phyloP scores from a whole-genome alignment of 2,113 vertebrate species.

The Tauraco erythrolophus region DNA sequence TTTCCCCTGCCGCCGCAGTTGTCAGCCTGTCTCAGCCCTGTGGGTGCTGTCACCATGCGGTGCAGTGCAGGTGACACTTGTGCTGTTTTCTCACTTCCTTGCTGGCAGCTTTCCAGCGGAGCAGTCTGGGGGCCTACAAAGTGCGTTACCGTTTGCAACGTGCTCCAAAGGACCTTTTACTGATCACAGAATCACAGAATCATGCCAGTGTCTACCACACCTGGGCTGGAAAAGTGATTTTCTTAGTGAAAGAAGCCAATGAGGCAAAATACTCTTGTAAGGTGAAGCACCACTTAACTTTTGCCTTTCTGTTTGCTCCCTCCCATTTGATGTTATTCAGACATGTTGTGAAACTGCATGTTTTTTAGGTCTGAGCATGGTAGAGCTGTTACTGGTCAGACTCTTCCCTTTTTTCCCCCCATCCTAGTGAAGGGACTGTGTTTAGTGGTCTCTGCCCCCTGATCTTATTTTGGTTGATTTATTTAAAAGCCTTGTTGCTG shows the following conservation, averaged over 20 bases:
- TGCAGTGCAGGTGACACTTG: accelerated
- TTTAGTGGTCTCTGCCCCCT: neutral
- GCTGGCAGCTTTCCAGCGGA: neutral
- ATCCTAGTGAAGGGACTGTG: neutral
- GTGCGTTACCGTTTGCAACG: accelerated
- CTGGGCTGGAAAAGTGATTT: neutral
- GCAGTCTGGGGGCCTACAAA: accelerated
- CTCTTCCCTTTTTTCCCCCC: neutral
- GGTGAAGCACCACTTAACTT: neutral
- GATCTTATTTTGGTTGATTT: neutral
- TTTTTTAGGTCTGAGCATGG: neutral
- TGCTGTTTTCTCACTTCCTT: neutral
- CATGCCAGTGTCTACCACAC: neutral
- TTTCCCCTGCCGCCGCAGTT: neutral
- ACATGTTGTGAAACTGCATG: neutral
- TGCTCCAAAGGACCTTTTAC: neutral
- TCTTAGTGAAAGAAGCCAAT: neutral
- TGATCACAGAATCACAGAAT: too few species aligned
- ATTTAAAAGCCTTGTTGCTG: neutral
- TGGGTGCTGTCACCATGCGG: neutral
- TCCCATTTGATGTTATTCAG: neutral
- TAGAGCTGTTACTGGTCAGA: neutral
- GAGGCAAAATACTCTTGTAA: neutral
- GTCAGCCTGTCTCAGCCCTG: neutral
- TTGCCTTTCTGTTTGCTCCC: neutral